Base-by-base conservation (phyloP, 2,797 vertebrate genomes). In the Leuciscus waleckii region DNA sequence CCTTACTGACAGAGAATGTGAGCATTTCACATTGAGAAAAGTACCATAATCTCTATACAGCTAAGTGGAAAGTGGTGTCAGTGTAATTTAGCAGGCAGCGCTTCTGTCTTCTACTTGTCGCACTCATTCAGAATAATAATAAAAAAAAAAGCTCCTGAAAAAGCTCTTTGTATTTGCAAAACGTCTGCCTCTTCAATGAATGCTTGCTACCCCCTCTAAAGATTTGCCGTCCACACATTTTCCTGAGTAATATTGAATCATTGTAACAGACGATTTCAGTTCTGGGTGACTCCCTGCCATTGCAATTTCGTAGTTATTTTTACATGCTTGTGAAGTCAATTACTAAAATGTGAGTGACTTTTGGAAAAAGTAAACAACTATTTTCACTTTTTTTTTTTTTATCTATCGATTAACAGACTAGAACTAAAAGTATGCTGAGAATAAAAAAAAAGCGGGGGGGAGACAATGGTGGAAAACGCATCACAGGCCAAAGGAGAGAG, bases 251-350 rank as follows among this genome's bases (percentile, higher is more conserved):
- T 94, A 95, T 95, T 95, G 91, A 89, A 93, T 92, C 91, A 93
- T 91, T 95, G 95, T 96, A 95, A 95, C 95, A 96, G 94, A 94
- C 90, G 85, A 91, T 86, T 95, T 97, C 93, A 95, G 90, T 95
- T 95, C 95, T 96, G 96, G 97, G 97, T 95, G 96, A 96, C 93
- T 97, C 97, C 96, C 97, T 97, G 97, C 96, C 94, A 91, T 96
- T 90, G 92, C 95, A 92, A 88, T 77, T 87, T 92, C 89, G 81
- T 90, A 91, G 88, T 84, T 84, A 89, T 92, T 92, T 92, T 95
- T 95, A 91, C 95, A 93, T 93, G 93, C 71, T 94, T 94, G 95
- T 94, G 95, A 96, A 94, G 95, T 94, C 96, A 94, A 97, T 95
- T 97, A 95, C 96, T 96, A 96, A 95, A 97, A 95, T 94, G 94